These are phyloP conservation scores for Myocastor coypus DNA, from an alignment of 2,113 vertebrate species.

Conservation along the genomic window DNA sequence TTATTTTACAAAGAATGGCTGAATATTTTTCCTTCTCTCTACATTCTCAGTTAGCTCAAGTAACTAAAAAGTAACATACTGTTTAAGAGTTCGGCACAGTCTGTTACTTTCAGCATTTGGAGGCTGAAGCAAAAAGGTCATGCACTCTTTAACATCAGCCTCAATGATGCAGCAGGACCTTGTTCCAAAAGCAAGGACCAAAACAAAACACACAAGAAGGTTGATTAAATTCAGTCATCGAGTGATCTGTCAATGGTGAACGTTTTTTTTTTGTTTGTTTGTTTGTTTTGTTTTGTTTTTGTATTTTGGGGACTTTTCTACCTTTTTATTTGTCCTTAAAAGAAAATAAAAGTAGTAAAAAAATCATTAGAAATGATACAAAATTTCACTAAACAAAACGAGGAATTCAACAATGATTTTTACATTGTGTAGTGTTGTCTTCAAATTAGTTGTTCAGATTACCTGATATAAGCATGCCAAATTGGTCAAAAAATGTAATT, in stretches of 20 bases:
- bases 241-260: background rate
- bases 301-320: too few relatives aligned
- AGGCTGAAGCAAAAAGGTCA: background rate
- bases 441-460: too few relatives aligned
- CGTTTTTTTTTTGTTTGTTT: too few relatives aligned
- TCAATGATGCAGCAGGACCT: background rate
- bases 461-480: too few relatives aligned
- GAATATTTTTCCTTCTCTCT: background rate
- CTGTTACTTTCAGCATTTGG: background rate
- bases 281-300: too few relatives aligned
- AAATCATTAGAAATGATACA: too few relatives aligned
- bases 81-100: background rate
- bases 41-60: background rate
- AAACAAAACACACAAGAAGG: background rate
- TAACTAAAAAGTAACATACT: conserved; percentile 8
- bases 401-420: too few relatives aligned
- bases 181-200: background rate
- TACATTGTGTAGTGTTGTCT: too few relatives aligned
- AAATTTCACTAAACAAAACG: too few relatives aligned
- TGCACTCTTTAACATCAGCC: background rate
- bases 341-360: too few relatives aligned
- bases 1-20: conserved; percentile 23
- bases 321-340: too few relatives aligned
- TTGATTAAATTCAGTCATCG: background rate
- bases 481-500: background rate